Base-by-base conservation (phyloP, 2,888 invertebrate species). In the Plagodis pulveraria region DNA sequence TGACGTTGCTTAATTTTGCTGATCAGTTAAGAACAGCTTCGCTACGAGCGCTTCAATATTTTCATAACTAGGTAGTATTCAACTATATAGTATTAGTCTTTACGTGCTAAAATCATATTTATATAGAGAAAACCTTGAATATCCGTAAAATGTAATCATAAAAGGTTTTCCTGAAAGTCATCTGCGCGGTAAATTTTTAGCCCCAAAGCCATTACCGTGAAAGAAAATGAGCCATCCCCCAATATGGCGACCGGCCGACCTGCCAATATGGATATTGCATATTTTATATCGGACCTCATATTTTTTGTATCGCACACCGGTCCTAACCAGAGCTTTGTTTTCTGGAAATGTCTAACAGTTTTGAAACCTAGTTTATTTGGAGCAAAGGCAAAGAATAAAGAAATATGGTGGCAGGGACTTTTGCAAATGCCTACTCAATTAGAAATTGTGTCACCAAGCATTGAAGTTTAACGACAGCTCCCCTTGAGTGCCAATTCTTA, bases 261-360 rank as follows among this genome's bases (percentile, higher is more conserved):
- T 65, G 69, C 86, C 91, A 92, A 92, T 92, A 91, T 90, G 91
- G 89, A 86, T 85, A 83, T 85, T 89, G 83, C 89, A 87, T 90
- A 90, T 90, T 89, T 89, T 84, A 89, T 77, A 74, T 72, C 66
- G 76, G 80, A 81, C 78, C 83, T 81, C 80, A 79, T 78, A 82
- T 83, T 85, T 84, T 72, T 86, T 83, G 77, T 83, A 79, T 74
- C 76, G 71, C 72, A 66, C 73, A 74, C 74, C 69, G 73, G 72
- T 67, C 68, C 57, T 61, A 51, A 38, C 74, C 8, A 65, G 63
- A 11, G 22, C 47, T 62, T 42, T 5, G 22, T 41, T 6, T 5
- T 46, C 70, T 77, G 50, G 81, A 81, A 65, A 45, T 42, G 42
- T 6, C 12, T 38, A 4, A 8, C 4, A 22, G 9, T 9, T 8